A percentile compares a stretch with the other conserved stretches of the same genome.
Evolutionary conservation across 2,113 vertebrate genomes (phyloP).

Genomic region (Octodon degus): DNA sequence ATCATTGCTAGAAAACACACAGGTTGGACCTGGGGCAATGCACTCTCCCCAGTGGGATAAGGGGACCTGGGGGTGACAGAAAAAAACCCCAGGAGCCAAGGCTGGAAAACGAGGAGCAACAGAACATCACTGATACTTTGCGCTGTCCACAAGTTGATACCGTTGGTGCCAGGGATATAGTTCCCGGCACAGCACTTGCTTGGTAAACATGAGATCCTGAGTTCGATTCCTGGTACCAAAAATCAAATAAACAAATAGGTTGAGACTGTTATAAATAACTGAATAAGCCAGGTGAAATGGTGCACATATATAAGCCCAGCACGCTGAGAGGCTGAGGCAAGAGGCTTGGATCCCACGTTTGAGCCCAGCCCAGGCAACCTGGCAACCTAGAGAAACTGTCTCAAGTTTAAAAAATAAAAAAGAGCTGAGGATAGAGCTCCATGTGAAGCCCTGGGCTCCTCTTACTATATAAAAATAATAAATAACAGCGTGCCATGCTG

Average conservation of each 20-base stretch:
- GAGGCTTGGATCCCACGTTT: neutral
- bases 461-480: neutral
- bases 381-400: neutral
- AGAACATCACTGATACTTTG: neutral
- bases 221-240: too few relatives aligned
- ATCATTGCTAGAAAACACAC: neutral
- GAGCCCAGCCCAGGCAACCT: neutral
- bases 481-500: neutral
- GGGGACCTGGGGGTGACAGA: neutral
- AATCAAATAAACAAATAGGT: neutral
- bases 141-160: neutral
- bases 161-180: neutral
- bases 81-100: neutral
- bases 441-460: neutral
- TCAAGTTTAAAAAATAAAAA: neutral
- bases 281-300: neutral
- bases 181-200: too few relatives aligned
- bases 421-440: neutral
- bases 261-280: neutral
- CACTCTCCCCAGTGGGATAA: neutral
- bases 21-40: neutral
- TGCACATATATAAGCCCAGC: neutral
- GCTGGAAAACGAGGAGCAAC: neutral
- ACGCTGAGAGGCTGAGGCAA: neutral
- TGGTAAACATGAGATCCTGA: too few relatives aligned